Percentiles rank a stretch among this genome's conserved stretches.
phyloP scores from a whole-genome alignment of 92 coral and sea anemone genomes.

The Parazoanthus swiftii region DNA sequence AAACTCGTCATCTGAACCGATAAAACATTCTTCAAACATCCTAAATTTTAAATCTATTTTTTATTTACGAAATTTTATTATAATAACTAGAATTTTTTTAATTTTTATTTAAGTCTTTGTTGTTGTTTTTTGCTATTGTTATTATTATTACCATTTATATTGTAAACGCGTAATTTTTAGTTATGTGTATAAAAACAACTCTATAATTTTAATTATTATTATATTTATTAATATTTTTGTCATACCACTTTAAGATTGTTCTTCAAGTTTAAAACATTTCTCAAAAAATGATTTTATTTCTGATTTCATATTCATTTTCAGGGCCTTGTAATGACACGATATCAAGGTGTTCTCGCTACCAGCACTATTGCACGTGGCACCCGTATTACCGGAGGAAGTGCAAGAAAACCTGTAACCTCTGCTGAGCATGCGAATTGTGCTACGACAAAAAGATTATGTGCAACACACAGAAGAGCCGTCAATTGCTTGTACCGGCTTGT shows the following conservation, averaged over 20 bases:
- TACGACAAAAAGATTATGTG: neutral
- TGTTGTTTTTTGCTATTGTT: neutral
- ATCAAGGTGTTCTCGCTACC: neutral
- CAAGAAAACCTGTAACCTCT: slow-evolving; percentile 15
- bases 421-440: slow-evolving; percentile 5
- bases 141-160: neutral
- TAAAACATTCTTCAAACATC: too few relatives aligned
- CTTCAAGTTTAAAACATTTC: neutral
- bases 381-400: slow-evolving; percentile 12
- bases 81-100: too few relatives aligned
- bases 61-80: too few relatives aligned
- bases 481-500: neutral
- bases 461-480: neutral
- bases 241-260: neutral
- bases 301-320: neutral
- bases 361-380: neutral
- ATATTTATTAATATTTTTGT: too few relatives aligned
- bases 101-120: neutral
- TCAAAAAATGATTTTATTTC: neutral
- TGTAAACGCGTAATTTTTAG: too few relatives aligned
- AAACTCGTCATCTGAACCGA: too few relatives aligned
- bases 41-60: too few relatives aligned
- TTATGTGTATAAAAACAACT: too few relatives aligned
- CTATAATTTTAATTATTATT: too few relatives aligned
- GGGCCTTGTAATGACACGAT: slow-evolving; percentile 12